phyloP scores from a whole-genome alignment of 2,888 invertebrate species.

The Dugesia japonica region DNA sequence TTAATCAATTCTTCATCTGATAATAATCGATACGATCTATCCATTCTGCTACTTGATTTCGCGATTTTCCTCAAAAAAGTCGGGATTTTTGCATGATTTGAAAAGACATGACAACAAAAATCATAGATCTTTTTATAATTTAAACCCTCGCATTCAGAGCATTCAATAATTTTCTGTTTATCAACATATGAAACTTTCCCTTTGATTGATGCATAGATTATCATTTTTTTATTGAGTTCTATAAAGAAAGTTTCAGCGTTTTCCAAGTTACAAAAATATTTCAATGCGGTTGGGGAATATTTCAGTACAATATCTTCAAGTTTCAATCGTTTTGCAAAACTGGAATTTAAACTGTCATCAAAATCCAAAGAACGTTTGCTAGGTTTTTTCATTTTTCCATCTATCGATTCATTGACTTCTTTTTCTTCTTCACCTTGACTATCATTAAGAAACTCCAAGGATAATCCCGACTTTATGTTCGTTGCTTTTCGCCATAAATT shows the following conservation, averaged over 20 bases:
- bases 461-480: background rate
- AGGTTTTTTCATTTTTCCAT: too few relatives aligned
- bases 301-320: background rate
- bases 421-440: background rate
- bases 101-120: background rate
- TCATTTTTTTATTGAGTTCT: background rate
- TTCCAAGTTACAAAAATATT: background rate
- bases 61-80: background rate
- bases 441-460: background rate
- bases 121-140: background rate
- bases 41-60: background rate
- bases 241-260: background rate
- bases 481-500: background rate
- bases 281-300: background rate
- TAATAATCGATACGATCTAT: background rate
- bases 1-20: background rate
- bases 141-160: background rate
- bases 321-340: too few relatives aligned
- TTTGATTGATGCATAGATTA: background rate
- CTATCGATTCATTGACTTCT: background rate
- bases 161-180: background rate
- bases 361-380: too few relatives aligned
- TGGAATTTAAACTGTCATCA: too few relatives aligned
- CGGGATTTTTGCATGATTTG: background rate
- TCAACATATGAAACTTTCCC: background rate